Evolutionary conservation across 2,113 vertebrate genomes (phyloP).

Genomic region (Nothocercus julius): DNA sequence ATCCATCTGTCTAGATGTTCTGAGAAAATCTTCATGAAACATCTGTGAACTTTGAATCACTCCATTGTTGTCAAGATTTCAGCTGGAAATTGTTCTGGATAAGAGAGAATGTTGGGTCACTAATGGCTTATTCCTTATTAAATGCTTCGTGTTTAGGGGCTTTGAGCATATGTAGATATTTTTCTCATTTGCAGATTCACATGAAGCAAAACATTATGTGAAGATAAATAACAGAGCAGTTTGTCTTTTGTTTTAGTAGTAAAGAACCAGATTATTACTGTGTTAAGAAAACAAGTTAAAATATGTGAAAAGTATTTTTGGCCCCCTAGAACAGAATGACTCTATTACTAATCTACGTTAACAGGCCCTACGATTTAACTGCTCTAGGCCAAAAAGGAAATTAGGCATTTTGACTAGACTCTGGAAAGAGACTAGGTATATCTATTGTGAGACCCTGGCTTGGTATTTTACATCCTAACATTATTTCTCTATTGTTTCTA

Average conservation of each 20-base stretch:
- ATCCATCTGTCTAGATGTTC: conserved; percentile 26
- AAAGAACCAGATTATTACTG: not conserved
- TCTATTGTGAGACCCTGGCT: not conserved
- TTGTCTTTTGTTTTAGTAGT: not conserved
- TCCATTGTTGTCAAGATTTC: conserved; percentile 26
- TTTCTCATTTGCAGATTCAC: not conserved
- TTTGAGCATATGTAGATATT: not conserved
- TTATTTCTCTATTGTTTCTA: not conserved
- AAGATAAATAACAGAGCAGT: not conserved
- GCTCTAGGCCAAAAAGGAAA: not conserved
- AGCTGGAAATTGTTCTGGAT: conserved; percentile 41
- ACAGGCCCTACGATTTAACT: not conserved
- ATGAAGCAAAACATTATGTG: conserved; percentile 2
- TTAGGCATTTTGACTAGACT: not conserved
- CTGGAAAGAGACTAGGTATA: not conserved
- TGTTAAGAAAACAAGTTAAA: not conserved
- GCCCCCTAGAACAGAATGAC: not conserved
- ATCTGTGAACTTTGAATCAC: conserved; percentile 15
- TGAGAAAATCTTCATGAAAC: conserved; percentile 36
- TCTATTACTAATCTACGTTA: not conserved
- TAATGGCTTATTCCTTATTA: conserved; percentile 12
- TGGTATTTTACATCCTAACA: not conserved
- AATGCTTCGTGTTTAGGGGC: conserved; percentile 5
- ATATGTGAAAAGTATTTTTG: not conserved
- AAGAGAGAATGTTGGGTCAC: not conserved